Percentiles rank a stretch among this genome's conserved stretches.
Conservation (phyloP, 37 sponge, comb jelly and placozoan genomes). For the Hexactinellida sp. region DNA sequence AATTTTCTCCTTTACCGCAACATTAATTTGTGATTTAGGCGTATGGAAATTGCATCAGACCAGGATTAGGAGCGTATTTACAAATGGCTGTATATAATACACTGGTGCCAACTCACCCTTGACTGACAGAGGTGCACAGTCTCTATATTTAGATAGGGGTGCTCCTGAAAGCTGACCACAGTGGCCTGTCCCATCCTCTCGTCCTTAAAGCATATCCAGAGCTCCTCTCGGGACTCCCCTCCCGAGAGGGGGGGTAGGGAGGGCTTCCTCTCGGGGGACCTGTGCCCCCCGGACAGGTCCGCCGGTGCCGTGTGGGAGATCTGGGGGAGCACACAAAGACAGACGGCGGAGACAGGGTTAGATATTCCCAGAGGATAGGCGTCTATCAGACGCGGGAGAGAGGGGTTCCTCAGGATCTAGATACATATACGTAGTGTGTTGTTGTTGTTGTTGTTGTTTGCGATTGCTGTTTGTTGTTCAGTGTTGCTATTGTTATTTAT, state of each 20-base stretch:
- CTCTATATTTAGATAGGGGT: neutral
- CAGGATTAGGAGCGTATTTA: neutral
- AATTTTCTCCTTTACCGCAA: too few relatives aligned
- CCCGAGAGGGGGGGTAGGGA: neutral
- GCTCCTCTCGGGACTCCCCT: neutral
- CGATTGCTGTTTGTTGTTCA: too few relatives aligned
- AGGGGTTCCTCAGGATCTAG: neutral
- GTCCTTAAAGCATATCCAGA: neutral
- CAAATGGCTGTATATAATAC: too few relatives aligned
- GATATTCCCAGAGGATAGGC: neutral
- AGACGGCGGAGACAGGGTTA: neutral
- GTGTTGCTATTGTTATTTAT: too few relatives aligned
- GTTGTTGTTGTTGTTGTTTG: too few relatives aligned
- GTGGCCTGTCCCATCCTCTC: slow-evolving; percentile 8
- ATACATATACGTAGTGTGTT: too few relatives aligned
- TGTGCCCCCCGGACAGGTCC: neutral
- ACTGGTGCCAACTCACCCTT: neutral
- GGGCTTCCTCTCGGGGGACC: neutral
- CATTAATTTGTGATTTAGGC: too few relatives aligned
- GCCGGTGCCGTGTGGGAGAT: neutral
- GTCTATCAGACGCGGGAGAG: neutral
- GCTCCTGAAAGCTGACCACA: slow-evolving; percentile 6
- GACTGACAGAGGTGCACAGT: neutral
- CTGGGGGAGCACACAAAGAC: neutral
- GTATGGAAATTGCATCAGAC: neutral